Conservation (phyloP, 2,113 vertebrate genomes). For the Pollimyrus isidori region DNA sequence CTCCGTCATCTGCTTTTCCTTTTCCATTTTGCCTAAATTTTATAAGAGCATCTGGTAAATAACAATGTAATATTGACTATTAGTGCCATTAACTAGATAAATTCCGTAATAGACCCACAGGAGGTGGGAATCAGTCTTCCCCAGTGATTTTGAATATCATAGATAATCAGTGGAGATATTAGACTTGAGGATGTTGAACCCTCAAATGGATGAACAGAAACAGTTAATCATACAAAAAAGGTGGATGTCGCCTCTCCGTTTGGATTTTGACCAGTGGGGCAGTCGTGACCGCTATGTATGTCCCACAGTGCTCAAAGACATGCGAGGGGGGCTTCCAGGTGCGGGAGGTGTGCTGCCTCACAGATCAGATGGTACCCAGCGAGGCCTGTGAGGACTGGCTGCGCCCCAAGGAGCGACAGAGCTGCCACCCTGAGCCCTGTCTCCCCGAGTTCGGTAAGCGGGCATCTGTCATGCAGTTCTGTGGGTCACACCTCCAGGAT, state of each 20-base stretch:
- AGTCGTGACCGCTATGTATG: background rate
- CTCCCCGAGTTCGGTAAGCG: constrained; percentile 49
- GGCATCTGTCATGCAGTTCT: background rate
- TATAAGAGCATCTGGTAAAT: too few species aligned
- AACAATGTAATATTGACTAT: too few species aligned
- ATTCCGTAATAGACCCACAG: too few species aligned
- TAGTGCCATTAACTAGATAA: too few species aligned
- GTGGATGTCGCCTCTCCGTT: background rate
- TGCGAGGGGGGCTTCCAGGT: constrained; percentile 86
- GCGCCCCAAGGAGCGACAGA: constrained; percentile 68
- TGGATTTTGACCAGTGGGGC: background rate
- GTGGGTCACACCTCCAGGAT: background rate
- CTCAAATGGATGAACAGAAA: background rate
- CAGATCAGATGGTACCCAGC: constrained; percentile 71
- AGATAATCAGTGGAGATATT: background rate
- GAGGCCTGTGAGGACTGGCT: constrained; percentile 66
- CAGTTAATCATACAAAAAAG: background rate
- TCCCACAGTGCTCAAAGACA: constrained; percentile 81
- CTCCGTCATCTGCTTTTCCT: too few species aligned
- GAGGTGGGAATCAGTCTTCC: too few species aligned
- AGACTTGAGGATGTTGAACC: background rate
- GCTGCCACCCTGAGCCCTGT: constrained; percentile 79
- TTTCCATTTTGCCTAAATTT: too few species aligned
- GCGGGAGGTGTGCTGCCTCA: constrained; percentile 84
- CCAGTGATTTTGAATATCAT: background rate